Base-by-base conservation (phyloP, 2,113 vertebrate genomes). In the Sylvilagus bachmani region DNA sequence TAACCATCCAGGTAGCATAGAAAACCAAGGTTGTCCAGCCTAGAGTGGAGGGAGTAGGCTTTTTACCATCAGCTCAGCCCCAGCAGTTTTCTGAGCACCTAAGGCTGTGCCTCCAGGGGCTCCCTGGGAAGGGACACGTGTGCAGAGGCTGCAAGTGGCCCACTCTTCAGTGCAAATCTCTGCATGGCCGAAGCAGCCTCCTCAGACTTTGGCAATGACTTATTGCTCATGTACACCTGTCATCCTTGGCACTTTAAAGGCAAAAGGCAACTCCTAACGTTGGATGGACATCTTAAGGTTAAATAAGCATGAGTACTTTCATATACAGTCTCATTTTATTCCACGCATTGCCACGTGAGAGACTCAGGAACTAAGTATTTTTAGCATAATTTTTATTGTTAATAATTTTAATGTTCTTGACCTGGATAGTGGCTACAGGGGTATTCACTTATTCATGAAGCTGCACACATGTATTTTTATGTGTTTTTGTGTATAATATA, bases 381-480 rank as follows among this genome's bases (percentile, higher is more conserved):
- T 92, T 31, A 94, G 88, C 33, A 33, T 25, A 66, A 36, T 36
- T 53, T 90, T 73, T 80, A n/a, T 49, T 88, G 38, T 71, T 67
- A 77, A 24, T 64, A 81, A 21, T 96, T 93, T 94, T 69, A 83
- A 89, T 51, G 24, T 33, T 70, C 49, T 85, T 67, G 13, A 49
- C 36, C 36, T 90, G 36, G 22, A 17, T 8, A 67, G n/a, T n/a
- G 12, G 31, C 36, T 79, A 80, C 31, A 19, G 6, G 8, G 49
- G 5, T 33, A 79, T 74, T 86, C 62, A 93, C 10, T 58, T 19
- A 77, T 44, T 91, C 44, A 83, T 79, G 74, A 82, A 92, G 51
- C 22, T 80, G 64, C 38, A 82, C 17, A 17, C 51, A 25, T 13
- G 44, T 71, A 21, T 44, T 81, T 74, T 61, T 86, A n/a, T 14